Evolutionary conservation across 2,113 vertebrate species (phyloP).

Genomic region (Cochlearius cochlearius): DNA sequence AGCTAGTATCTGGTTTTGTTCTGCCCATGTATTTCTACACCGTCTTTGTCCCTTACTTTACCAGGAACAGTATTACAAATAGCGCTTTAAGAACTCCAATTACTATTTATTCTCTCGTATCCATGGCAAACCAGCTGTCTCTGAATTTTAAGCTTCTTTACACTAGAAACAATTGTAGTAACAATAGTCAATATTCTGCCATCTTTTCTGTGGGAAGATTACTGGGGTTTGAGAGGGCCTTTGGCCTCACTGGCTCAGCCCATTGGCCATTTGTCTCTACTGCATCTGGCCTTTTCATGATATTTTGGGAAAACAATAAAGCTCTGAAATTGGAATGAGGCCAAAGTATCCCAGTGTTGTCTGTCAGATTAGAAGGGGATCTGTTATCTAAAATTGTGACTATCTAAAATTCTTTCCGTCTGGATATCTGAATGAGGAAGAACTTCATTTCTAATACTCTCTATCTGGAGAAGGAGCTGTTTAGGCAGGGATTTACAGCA

Average conservation of each 20-base stretch:
- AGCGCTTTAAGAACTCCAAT: neutral
- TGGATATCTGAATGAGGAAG: neutral
- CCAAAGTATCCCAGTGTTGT: neutral
- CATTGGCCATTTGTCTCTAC: neutral
- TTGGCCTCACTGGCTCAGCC: neutral
- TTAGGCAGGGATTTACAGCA: neutral
- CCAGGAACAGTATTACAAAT: neutral
- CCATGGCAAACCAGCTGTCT: neutral
- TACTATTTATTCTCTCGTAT: neutral
- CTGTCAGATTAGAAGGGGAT: neutral
- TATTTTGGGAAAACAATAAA: neutral
- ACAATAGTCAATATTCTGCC: neutral
- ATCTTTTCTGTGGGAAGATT: neutral
- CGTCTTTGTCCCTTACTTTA: neutral
- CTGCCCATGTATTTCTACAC: neutral
- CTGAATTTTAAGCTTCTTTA: neutral
- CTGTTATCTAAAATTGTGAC: neutral
- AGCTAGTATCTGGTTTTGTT: neutral
- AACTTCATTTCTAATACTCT: neutral
- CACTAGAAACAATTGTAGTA: neutral
- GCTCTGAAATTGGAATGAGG: neutral
- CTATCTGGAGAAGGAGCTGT: neutral
- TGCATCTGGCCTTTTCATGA: neutral
- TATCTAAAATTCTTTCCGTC: neutral
- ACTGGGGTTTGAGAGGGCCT: neutral